Base-by-base conservation (phyloP, 2,888 invertebrate species). In the Hyppa rectilinea region DNA sequence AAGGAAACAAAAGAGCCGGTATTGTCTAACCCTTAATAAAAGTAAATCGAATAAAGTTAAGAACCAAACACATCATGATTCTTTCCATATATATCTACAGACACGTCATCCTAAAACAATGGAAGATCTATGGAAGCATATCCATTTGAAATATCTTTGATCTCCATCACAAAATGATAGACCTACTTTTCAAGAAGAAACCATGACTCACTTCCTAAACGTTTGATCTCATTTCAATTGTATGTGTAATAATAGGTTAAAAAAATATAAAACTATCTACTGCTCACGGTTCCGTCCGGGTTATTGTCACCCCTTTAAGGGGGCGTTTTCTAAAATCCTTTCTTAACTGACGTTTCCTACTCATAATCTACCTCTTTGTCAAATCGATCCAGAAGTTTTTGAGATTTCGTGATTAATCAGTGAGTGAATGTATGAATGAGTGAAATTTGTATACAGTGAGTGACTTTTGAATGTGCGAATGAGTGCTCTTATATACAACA, bases 211-310 rank as follows among this genome's bases (percentile, higher is more conserved):
- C 23, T 43, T 31, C 23, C 31, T 9, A 43, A 65, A 36, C 52
- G 59, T 80, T 79, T 77, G 63, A 74, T 74, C 77, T 68, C 53
- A 47, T 79, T 79, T 66, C 23, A 4, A 66, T 59, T 36, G n/a
- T 59, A 26, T 29, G 2, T 36, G 20, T 14, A 45, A 26, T n/a
- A 69, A 69, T 49, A 23, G 40, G 52, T 68, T 73, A 76, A 17
- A 9, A 40, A 43, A 69, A 73, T n/a, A n/a, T n/a, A n/a, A n/a
- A n/a, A n/a, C n/a, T n/a, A n/a, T n/a, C n/a, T n/a, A n/a, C n/a
- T n/a, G n/a, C n/a, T n/a, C n/a, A n/a, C n/a, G n/a, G n/a, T n/a
- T n/a, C n/a, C n/a, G n/a, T n/a, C n/a, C n/a, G n/a, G n/a, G n/a
- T n/a, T n/a, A n/a, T n/a, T n/a, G n/a, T n/a, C n/a, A n/a, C n/a